A percentile compares a stretch with the other conserved stretches of the same genome.
Evolutionary conservation across 2,888 invertebrate genomes (phyloP).

Genomic region (Pocota personata): DNA sequence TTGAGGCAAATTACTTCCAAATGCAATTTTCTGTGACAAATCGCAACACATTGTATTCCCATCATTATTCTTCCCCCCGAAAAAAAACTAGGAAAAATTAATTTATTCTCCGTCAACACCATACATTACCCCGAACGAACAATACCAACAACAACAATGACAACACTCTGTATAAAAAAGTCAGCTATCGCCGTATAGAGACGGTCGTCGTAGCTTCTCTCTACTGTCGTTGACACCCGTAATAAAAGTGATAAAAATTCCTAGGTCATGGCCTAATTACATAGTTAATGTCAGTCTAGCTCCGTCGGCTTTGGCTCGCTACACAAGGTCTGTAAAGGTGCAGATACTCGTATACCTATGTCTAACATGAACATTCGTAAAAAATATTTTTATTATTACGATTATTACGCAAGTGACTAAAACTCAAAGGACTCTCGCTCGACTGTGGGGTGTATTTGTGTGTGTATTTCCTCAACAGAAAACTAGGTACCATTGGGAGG

Average conservation of each 20-base stretch:
- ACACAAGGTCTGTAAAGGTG: slow-evolving; percentile 42
- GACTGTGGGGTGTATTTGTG: slow-evolving; percentile 35
- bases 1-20: slow-evolving; percentile 65
- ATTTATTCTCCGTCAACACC: slow-evolving; percentile 71
- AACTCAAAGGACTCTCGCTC: slow-evolving; percentile 53
- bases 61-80: slow-evolving; percentile 38
- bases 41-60: slow-evolving; percentile 66
- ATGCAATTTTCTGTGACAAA: slow-evolving; percentile 73
- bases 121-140: slow-evolving; percentile 54
- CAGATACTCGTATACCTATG: background rate
- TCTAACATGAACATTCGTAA: slow-evolving; percentile 7
- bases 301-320: slow-evolving; percentile 8
- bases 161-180: slow-evolving; percentile 20
- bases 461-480: slow-evolving; percentile 8
- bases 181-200: slow-evolving; percentile 24
- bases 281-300: slow-evolving; percentile 70
- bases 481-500: background rate
- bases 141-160: slow-evolving; percentile 26
- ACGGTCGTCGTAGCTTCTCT: slow-evolving; percentile 39
- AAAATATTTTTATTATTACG: slow-evolving; percentile 61
- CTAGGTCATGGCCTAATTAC: slow-evolving; percentile 74
- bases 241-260: slow-evolving; percentile 74
- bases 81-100: slow-evolving; percentile 51
- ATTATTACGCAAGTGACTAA: slow-evolving; percentile 68
- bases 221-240: slow-evolving; percentile 67